These are phyloP conservation scores for Danaus chrysippus DNA, from an alignment of 2,888 invertebrate genomes.

Conservation along the genomic window DNA sequence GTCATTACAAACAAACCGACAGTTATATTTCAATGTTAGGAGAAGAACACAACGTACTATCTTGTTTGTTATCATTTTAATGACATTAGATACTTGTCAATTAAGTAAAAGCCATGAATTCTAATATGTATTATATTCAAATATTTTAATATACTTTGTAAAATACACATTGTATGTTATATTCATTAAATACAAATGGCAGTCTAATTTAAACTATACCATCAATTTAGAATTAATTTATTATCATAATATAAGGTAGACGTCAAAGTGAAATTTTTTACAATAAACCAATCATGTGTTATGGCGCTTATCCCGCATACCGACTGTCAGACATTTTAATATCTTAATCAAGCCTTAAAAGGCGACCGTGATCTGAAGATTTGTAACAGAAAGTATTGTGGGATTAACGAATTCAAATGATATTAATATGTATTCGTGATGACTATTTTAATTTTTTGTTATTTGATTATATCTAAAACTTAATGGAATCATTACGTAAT, in stretches of 20 bases:
- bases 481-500: not conserved
- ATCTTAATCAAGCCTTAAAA: constrained; percentile 28
- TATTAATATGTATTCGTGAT: constrained; percentile 5
- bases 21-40: constrained; percentile 15
- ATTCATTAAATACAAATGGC: not conserved
- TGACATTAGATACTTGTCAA: no score
- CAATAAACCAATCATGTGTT: not conserved
- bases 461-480: not conserved
- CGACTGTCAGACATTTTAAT: constrained; percentile 26
- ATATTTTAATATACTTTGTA: no score
- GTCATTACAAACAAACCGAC: constrained; percentile 21
- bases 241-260: no score
- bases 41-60: constrained; percentile 8
- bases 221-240: not conserved
- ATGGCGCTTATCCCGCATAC: constrained; percentile 16
- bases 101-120: no score
- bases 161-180: not conserved
- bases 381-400: constrained; percentile 7
- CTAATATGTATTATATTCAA: no score
- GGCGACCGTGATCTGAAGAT: constrained; percentile 23
- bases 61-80: not conserved
- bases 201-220: not conserved
- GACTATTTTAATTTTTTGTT: not conserved
- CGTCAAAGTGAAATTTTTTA: no score
- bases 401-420: constrained; percentile 20